Evolutionary conservation across 2,888 invertebrate species (phyloP).

Genomic region (Oscheius onirici): DNA sequence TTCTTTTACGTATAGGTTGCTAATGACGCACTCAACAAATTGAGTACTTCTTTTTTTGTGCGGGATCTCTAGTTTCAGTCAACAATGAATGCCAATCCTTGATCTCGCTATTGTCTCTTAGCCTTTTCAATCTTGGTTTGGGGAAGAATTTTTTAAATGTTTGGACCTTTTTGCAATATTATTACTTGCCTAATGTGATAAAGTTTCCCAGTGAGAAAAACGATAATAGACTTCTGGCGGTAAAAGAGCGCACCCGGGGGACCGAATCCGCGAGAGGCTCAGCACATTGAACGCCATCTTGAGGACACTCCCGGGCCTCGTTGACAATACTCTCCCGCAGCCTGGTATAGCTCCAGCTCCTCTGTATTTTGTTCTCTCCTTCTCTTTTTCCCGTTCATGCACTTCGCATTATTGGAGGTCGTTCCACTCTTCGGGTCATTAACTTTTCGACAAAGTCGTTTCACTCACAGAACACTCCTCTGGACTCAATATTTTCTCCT

Average conservation of each 20-base stretch:
- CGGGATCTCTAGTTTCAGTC: constrained; percentile 14
- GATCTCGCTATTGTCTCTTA: too few relatives aligned
- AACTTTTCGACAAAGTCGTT: not conserved
- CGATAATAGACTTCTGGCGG: constrained; percentile 27
- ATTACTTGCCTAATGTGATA: not conserved
- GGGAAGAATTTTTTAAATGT: too few relatives aligned
- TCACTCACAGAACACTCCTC: too few relatives aligned
- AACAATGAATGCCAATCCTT: constrained; percentile 2
- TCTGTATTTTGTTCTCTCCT: not conserved
- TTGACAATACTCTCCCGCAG: constrained; percentile 4
- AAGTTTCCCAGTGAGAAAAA: not conserved
- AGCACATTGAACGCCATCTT: constrained; percentile 31
- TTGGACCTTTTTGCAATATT: too few relatives aligned
- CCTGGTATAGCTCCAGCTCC: too few relatives aligned
- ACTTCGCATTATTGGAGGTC: not conserved
- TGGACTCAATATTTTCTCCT: too few relatives aligned
- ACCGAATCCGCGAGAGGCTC: constrained; percentile 28
- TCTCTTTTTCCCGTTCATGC: not conserved
- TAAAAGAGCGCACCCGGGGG: constrained; percentile 30
- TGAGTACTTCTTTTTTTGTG: constrained; percentile 12
- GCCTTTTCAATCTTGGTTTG: too few relatives aligned
- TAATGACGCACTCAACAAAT: not conserved
- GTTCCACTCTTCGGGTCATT: constrained; percentile 2
- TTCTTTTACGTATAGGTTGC: not conserved
- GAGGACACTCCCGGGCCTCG: constrained; percentile 31